phyloP scores from a whole-genome alignment of 2,888 invertebrate species.

The Onthophagus sagittarius region DNA sequence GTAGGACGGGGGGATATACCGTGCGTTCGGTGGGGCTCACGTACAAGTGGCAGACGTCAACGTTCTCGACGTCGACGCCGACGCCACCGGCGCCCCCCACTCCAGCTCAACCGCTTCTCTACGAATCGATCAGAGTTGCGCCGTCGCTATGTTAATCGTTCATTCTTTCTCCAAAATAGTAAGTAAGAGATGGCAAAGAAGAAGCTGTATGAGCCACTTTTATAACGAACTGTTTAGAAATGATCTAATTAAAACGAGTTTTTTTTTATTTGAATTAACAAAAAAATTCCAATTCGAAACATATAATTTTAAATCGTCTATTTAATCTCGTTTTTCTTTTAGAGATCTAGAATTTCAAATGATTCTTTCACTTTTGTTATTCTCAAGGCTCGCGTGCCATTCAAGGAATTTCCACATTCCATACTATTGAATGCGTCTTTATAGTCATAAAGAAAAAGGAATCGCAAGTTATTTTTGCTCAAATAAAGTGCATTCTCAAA shows the following conservation, averaged over 20 bases:
- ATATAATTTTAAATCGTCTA: no score
- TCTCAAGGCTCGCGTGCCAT: no score
- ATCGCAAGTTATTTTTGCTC: no score
- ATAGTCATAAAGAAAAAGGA: no score
- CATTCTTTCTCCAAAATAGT: constrained; percentile 10
- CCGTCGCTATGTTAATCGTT: constrained; percentile 34
- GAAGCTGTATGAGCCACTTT: background rate
- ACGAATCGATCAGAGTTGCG: constrained; percentile 39
- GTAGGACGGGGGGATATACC: background rate
- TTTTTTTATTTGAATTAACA: no score
- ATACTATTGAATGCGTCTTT: no score
- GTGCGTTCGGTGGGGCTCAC: background rate
- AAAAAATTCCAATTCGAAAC: no score
- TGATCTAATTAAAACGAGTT: background rate
- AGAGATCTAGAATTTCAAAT: no score
- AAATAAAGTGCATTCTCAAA: no score
- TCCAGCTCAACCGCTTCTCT: constrained; percentile 29
- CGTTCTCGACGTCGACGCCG: constrained; percentile 13
- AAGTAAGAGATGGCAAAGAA: background rate
- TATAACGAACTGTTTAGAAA: background rate
- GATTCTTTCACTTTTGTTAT: no score
- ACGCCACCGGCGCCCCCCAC: constrained; percentile 44
- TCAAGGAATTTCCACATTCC: no score
- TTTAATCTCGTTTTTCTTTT: no score
- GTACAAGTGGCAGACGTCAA: constrained; percentile 20